Base-by-base conservation (phyloP, 1,140 invertebrate species). In the Atta cephalotes region DNA sequence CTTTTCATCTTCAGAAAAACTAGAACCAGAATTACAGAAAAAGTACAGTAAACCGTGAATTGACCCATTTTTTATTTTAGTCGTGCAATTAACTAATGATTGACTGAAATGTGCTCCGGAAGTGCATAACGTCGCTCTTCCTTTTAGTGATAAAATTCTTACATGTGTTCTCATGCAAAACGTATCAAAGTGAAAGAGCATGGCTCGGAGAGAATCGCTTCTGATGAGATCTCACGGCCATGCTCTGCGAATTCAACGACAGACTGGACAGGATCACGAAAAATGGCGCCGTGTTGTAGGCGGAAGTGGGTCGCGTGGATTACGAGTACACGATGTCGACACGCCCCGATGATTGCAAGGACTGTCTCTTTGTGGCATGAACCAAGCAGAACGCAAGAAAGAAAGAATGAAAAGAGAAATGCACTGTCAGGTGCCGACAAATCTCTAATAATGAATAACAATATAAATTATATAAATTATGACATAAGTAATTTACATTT, bases 241-340 rank as follows among this genome's bases (percentile, higher is more conserved):
- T 60, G 77, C 79, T 86, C 18, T 79, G 49, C 39, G 85, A 49
- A 53, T 65, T 86, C 85, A 70, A 86, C 39, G 85, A 86, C 85
- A 86, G 45, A 87, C 88, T 85, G 89, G 90, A 88, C 35, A 84
- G 85, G 80, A 85, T 39, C 58, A 78, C 62, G 82, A 63, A 70
- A 85, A 89, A 71, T 84, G 80, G 80, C 25, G 77, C 85, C 65
- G 86, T 78, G 88, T 92, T 90, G 91, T 92, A 87, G 92, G 90
- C 91, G 90, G 87, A 93, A 93, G 92, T 93, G 87, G 92, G 92
- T 92, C 92, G 80, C 49, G 71, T 85, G 90, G 87, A 90, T 74
- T 89, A 89, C 90, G 81, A 90, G 68, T 88, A 87, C 89, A 87
- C 91, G 87, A 90, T 87, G 80, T 86, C 86, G 88, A 92, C 85